Percentiles rank a stretch among this genome's conserved stretches.
Evolutionary conservation across 1,140 invertebrate genomes (phyloP).

Genomic region (Drosophila truncata): DNA sequence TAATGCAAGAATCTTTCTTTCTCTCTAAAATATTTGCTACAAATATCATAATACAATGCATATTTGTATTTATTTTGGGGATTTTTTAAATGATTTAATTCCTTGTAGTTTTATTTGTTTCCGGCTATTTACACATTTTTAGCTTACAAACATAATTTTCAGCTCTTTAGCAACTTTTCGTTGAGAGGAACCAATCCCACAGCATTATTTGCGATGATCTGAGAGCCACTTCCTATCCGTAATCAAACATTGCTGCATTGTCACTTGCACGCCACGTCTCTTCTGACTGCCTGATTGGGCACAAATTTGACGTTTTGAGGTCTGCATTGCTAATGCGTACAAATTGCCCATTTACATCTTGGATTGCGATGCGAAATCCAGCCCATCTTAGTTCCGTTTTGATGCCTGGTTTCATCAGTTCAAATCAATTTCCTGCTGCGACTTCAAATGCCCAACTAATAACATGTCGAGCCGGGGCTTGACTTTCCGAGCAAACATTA

Average conservation of each 20-base stretch:
- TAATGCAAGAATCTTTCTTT: too few relatives aligned
- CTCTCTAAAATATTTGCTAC: too few relatives aligned
- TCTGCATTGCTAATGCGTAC: slow-evolving; percentile 40
- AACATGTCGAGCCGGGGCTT: slow-evolving; percentile 31
- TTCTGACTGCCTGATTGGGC: not conserved
- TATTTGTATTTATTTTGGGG: too few relatives aligned
- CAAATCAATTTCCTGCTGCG: slow-evolving; percentile 61
- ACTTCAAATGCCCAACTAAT: slow-evolving; percentile 67
- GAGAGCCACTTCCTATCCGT: not conserved
- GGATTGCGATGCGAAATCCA: slow-evolving; percentile 30
- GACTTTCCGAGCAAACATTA: slow-evolving; percentile 56
- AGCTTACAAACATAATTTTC: not conserved
- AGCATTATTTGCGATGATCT: not conserved
- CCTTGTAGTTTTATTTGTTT: not conserved
- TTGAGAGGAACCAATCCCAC: not conserved
- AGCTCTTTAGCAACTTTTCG: not conserved
- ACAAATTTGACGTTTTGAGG: slow-evolving; percentile 1
- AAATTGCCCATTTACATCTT: slow-evolving; percentile 45
- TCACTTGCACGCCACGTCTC: not conserved
- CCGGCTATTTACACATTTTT: not conserved
- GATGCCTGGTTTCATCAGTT: not conserved
- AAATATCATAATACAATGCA: too few relatives aligned
- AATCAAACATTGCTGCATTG: slow-evolving; percentile 12
- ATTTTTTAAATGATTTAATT: not conserved
- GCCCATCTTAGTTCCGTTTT: slow-evolving; percentile 1